Conservation (phyloP, 2,797 vertebrate species). For the Lerista edwardsae region DNA sequence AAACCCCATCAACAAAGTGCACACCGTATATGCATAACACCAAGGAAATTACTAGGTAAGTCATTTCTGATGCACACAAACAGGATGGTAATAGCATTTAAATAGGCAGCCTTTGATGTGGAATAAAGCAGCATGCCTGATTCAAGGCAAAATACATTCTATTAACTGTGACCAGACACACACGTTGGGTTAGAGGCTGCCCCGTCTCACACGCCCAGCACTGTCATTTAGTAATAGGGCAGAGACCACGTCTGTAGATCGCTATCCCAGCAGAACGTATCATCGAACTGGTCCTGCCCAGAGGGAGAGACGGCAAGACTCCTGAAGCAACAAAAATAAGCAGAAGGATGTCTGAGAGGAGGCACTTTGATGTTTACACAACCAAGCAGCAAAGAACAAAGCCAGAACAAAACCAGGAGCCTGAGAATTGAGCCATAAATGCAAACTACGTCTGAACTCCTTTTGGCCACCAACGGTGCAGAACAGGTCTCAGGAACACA, state of each 20-base stretch:
- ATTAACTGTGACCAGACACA: neutral
- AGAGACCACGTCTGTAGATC: neutral
- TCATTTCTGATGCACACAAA: slow-evolving; percentile 51
- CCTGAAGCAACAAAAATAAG: neutral
- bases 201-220: slow-evolving; percentile 15
- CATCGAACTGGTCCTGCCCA: neutral
- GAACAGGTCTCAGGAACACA: too few species aligned
- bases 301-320: slow-evolving; percentile 25
- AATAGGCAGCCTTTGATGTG: slow-evolving; percentile 17
- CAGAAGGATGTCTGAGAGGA: neutral
- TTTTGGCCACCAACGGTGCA: neutral
- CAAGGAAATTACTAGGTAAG: slow-evolving; percentile 32
- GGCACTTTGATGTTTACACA: slow-evolving; percentile 39
- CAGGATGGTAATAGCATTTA: slow-evolving; percentile 13
- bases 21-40: neutral
- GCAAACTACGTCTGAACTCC: neutral
- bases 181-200: slow-evolving; percentile 36
- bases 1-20: slow-evolving; percentile 50
- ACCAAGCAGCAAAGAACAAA: neutral
- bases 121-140: neutral
- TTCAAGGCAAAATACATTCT: neutral
- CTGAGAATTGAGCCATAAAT: neutral
- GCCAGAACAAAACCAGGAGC: slow-evolving; percentile 49
- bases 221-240: slow-evolving; percentile 38
- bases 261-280: neutral